Percentiles rank a stretch among this genome's conserved stretches.
These are phyloP conservation scores for Macrosiphum euphorbiae DNA, from an alignment of 2,888 invertebrate species.

Conservation along the genomic window DNA sequence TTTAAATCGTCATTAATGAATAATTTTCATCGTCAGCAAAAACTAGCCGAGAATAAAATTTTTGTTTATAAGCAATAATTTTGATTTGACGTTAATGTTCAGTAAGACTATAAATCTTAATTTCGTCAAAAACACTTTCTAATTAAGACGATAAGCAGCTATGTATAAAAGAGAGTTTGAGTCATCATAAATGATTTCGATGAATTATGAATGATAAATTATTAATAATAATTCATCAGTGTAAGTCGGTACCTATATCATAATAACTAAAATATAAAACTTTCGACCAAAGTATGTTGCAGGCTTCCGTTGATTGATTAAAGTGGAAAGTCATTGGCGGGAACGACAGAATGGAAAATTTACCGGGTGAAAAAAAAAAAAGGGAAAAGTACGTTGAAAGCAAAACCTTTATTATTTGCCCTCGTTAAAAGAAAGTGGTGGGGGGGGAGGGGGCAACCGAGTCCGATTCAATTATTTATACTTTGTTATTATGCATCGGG, in stretches of 20 bases:
- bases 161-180: constrained; percentile 10
- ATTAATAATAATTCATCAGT: constrained; percentile 36
- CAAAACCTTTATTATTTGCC: constrained; percentile 64
- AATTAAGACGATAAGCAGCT: constrained; percentile 38
- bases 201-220: constrained; percentile 6
- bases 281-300: not conserved
- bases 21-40: constrained; percentile 39
- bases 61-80: constrained; percentile 6
- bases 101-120: constrained; percentile 33
- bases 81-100: not conserved
- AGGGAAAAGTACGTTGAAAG: constrained; percentile 64
- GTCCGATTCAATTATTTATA: constrained; percentile 65
- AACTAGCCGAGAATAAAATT: not conserved
- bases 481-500: constrained; percentile 64
- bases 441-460: constrained; percentile 46
- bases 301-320: constrained; percentile 56
- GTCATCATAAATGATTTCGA: constrained; percentile 27
- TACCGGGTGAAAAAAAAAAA: constrained; percentile 52
- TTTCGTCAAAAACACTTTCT: not conserved
- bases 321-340: constrained; percentile 59
- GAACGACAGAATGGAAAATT: constrained; percentile 49
- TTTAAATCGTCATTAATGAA: not conserved
- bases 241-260: not conserved
- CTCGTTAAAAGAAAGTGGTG: constrained; percentile 61
- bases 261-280: constrained; percentile 27